Base-by-base conservation (phyloP, 2,797 vertebrate genomes). In the Lindbergichthys nudifrons region DNA sequence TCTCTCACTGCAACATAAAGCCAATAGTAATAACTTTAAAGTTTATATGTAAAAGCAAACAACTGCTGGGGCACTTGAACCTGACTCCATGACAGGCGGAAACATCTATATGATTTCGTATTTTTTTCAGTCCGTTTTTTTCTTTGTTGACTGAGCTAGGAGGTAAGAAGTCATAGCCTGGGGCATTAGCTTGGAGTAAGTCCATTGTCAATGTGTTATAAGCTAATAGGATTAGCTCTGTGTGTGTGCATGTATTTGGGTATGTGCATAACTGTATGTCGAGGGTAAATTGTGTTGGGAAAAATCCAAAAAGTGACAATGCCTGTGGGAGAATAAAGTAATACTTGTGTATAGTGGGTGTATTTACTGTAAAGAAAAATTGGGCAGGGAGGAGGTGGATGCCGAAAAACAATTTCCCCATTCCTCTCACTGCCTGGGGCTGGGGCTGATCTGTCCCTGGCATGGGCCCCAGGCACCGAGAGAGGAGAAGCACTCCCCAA, bases 11-110 rank as follows among this genome's bases (percentile, higher is more conserved):
- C 89, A 94, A 81, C 66, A 45, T 92, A 90, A 93, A 94, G 90
- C 89, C 93, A 93, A 93, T 94, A 91, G 89, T 64, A 76, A 81
- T 71, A 94, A 96, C 95, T 96, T 95, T 96, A 93, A 95, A 94
- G 95, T 95, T 95, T 90, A 94, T 94, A 92, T 94, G 93, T 93
- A 95, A 94, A 94, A 93, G 92, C 92, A 95, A 96, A 96, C 94
- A 94, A 94, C 94, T 92, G 89, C 92, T 92, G 91, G 91, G 94
- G 91, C 90, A 92, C 94, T 94, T 94, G 94, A 96, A 95, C 92
- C 91, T 84, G 91, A 94, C 94, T 94, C 91, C 85, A 84, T 93
- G 94, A 95, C 95, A 95, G 94, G 95, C 94, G 89, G 95, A 96
- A 96, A 95, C 94, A 92, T 95, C 95, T 95, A 95, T 95, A 92